These are phyloP conservation scores for Oligia latruncula DNA, from an alignment of 2,888 invertebrate species.

Conservation along the genomic window DNA sequence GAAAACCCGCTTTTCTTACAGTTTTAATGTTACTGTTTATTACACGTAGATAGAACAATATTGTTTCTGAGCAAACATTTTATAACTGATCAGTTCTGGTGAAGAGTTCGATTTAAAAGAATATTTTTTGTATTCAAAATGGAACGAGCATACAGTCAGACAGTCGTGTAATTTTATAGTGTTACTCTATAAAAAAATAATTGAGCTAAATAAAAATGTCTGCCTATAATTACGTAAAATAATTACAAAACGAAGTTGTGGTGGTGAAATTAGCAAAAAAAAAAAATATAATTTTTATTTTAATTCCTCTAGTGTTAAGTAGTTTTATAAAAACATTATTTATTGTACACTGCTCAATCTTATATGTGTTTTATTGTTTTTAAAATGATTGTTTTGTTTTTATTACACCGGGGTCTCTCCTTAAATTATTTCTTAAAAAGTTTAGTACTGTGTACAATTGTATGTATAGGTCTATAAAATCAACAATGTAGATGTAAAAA, in stretches of 20 bases:
- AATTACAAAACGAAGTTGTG: constrained; percentile 31
- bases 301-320: constrained; percentile 73
- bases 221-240: constrained; percentile 46
- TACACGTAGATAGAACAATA: constrained; percentile 9
- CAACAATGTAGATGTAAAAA: constrained; percentile 48
- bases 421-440: constrained; percentile 35
- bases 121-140: constrained; percentile 30
- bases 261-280: constrained; percentile 53
- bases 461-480: constrained; percentile 54
- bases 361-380: constrained; percentile 70
- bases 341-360: constrained; percentile 82
- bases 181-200: constrained; percentile 26
- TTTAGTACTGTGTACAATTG: constrained; percentile 50
- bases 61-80: constrained; percentile 20
- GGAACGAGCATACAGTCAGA: constrained; percentile 9
- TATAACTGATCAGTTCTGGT: constrained; percentile 15
- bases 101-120: constrained; percentile 23
- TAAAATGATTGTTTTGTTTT: constrained; percentile 60
- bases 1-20: constrained; percentile 1
- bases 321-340: constrained; percentile 79
- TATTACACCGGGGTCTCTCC: constrained; percentile 57
- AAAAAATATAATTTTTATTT: constrained; percentile 54
- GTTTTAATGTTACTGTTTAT: constrained; percentile 21
- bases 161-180: constrained; percentile 25
- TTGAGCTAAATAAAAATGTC: constrained; percentile 40